These are phyloP conservation scores for Cyprinodon diabolis DNA, from an alignment of 2,797 vertebrate species.

Conservation along the genomic window DNA sequence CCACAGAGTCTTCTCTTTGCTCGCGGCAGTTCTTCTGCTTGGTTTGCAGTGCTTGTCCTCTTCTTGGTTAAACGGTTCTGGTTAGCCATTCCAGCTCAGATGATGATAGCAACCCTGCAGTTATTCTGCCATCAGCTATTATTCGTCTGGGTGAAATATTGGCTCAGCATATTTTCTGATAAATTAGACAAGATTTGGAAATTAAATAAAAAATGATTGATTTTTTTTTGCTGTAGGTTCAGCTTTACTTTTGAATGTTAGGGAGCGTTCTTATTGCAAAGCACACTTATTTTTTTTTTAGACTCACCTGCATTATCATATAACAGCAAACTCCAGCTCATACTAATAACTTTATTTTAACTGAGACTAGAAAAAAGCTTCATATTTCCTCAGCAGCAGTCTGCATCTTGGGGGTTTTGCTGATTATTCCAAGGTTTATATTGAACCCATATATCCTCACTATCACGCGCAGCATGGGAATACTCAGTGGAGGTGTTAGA, in stretches of 20 bases:
- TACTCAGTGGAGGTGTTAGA: constrained; percentile 45
- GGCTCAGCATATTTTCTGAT: background rate
- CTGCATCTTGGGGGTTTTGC: constrained; percentile 30
- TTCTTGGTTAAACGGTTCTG: constrained; percentile 56
- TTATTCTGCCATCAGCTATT: constrained; percentile 25
- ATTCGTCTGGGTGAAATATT: constrained; percentile 19
- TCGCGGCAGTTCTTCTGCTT: constrained; percentile 74
- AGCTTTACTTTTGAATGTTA: constrained; percentile 2
- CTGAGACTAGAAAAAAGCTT: constrained; percentile 19
- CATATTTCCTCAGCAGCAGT: constrained; percentile 28
- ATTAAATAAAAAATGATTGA: background rate
- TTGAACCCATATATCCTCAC: constrained; percentile 53
- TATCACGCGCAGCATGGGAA: constrained; percentile 35
- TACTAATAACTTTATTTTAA: constrained; percentile 23
- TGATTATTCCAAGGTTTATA: constrained; percentile 44
- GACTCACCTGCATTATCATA: background rate
- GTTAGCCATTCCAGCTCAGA: constrained; percentile 48
- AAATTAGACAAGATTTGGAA: constrained; percentile 4
- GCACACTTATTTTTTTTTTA: background rate
- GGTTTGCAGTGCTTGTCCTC: constrained; percentile 73
- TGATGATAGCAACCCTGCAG: constrained; percentile 45
- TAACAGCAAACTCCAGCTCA: constrained; percentile 11
- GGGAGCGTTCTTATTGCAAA: background rate
- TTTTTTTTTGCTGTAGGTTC: background rate
- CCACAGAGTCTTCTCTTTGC: constrained; percentile 43